These are phyloP conservation scores for Cottus gobio DNA, from an alignment of 2,113 vertebrate species.

Conservation along the genomic window DNA sequence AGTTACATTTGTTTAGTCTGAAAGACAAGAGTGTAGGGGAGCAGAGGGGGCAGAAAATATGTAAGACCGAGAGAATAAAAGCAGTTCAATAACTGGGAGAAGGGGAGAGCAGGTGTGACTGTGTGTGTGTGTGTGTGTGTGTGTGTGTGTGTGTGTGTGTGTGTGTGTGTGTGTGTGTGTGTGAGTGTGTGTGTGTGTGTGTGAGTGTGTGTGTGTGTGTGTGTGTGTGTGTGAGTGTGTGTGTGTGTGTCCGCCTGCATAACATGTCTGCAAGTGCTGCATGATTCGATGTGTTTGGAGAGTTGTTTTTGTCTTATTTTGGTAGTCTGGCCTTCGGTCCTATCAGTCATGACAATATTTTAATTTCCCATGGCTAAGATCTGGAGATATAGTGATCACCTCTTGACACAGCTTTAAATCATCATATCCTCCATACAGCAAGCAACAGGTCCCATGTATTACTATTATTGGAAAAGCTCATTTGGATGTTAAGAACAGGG, in stretches of 20 bases:
- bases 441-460: neutral
- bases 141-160: slow-evolving; percentile 8
- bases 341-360: neutral
- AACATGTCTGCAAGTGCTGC: neutral
- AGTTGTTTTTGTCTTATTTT: slow-evolving; percentile 13
- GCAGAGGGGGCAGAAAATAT: slow-evolving; percentile 44
- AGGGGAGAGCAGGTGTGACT: slow-evolving; percentile 52
- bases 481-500: neutral
- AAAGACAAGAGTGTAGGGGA: slow-evolving; percentile 75
- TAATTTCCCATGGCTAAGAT: neutral
- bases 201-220: neutral
- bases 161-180: slow-evolving; percentile 24
- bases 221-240: slow-evolving; percentile 35
- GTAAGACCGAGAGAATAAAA: slow-evolving; percentile 57
- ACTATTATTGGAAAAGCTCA: neutral
- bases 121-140: slow-evolving; percentile 1
- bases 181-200: slow-evolving; percentile 33
- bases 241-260: slow-evolving; percentile 26
- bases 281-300: slow-evolving; percentile 8
- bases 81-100: slow-evolving; percentile 52
- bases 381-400: neutral
- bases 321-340: neutral
- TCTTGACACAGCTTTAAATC: neutral
- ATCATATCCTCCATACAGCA: neutral
- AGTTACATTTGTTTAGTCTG: slow-evolving; percentile 99